These are phyloP conservation scores for Nowickia ferox DNA, from an alignment of 2,888 invertebrate genomes.

Conservation along the genomic window DNA sequence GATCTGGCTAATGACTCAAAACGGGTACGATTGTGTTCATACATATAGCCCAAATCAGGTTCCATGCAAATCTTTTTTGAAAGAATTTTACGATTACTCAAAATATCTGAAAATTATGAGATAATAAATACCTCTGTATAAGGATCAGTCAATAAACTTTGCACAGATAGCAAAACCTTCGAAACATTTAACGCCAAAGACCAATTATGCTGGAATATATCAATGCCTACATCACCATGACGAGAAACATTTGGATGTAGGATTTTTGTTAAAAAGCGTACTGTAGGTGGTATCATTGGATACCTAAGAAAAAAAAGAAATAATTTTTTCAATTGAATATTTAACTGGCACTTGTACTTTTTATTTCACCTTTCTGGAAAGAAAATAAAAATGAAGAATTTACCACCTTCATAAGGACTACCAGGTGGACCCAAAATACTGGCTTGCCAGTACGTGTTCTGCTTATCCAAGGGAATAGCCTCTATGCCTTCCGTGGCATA, in stretches of 20 bases:
- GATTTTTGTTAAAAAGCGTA: conserved; percentile 95
- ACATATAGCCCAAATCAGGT: conserved; percentile 91
- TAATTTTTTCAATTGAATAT: neutral
- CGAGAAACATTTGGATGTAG: conserved; percentile 97
- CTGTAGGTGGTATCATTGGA: conserved; percentile 95
- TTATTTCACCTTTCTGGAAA: conserved; percentile 90
- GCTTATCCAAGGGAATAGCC: conserved; percentile 82
- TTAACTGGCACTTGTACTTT: neutral
- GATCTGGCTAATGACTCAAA: conserved; percentile 92
- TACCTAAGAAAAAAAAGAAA: conserved; percentile 84
- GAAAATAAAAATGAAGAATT: conserved; percentile 95
- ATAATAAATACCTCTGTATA: conserved; percentile 87
- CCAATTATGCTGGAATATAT: conserved; percentile 98
- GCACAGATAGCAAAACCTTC: conserved; percentile 93
- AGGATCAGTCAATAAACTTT: conserved; percentile 94
- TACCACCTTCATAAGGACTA: conserved; percentile 96
- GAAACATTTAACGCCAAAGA: conserved; percentile 95
- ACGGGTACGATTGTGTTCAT: conserved; percentile 87
- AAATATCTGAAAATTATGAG: neutral
- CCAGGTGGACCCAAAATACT: conserved; percentile 95
- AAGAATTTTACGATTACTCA: neutral
- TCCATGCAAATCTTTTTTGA: conserved; percentile 92
- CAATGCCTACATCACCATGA: conserved; percentile 97
- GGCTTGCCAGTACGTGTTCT: conserved; percentile 93
- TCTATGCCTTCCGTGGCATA: conserved; percentile 83